Percentiles rank a stretch among this genome's conserved stretches.
Evolutionary conservation across 2,888 invertebrate species (phyloP).

Genomic region (Microdon myrmicae): DNA sequence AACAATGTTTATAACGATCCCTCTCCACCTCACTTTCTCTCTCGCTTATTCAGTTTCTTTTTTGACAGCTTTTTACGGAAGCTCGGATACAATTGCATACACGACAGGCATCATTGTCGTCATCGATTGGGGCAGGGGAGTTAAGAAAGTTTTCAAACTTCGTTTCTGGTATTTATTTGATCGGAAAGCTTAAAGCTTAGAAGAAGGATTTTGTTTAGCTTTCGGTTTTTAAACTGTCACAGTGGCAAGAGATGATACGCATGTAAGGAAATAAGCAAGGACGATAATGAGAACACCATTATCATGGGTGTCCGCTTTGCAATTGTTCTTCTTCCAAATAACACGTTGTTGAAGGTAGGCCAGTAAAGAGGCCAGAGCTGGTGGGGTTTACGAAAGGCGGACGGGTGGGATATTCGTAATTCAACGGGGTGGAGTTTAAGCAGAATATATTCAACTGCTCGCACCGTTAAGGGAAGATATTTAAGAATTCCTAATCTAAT

Average conservation of each 20-base stretch:
- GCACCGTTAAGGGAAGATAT: too few relatives aligned
- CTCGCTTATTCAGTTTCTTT: background rate
- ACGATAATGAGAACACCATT: conserved; percentile 29
- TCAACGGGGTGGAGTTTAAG: too few relatives aligned
- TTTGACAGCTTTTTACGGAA: background rate
- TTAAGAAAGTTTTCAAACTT: conserved; percentile 26
- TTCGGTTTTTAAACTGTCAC: conserved; percentile 8
- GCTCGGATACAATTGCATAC: conserved; percentile 17
- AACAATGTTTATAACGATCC: conserved; percentile 35
- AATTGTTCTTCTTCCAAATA: background rate
- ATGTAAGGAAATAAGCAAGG: conserved; percentile 41
- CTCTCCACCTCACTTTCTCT: conserved; percentile 36
- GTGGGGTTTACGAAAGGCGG: too few relatives aligned
- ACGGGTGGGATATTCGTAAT: too few relatives aligned
- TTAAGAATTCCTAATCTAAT: too few relatives aligned
- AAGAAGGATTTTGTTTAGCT: conserved; percentile 11
- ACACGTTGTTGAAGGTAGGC: too few relatives aligned
- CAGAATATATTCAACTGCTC: too few relatives aligned
- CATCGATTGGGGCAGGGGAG: conserved; percentile 49
- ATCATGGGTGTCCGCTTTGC: conserved; percentile 25
- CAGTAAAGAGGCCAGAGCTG: too few relatives aligned
- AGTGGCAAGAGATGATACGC: conserved; percentile 31
- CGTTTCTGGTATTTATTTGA: background rate
- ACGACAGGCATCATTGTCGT: conserved; percentile 39
- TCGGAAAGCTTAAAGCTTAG: background rate